Percentiles rank a stretch among this genome's conserved stretches.
Conservation (phyloP, 1,140 invertebrate genomes). For the Manduca sexta region DNA sequence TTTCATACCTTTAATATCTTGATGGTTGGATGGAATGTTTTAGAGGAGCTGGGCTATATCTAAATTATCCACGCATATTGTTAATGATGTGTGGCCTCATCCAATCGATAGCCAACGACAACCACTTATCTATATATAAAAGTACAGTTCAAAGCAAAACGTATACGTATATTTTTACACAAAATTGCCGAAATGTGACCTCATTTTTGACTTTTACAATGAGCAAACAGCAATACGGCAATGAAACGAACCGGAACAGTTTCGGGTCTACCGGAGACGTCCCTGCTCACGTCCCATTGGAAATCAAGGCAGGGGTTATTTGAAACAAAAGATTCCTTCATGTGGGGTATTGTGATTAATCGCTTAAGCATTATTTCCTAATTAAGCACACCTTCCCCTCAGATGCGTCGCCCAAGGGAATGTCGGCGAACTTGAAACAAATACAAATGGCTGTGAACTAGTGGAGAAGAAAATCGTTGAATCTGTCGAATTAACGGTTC, state of each 20-base stretch:
- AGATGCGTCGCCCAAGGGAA: conserved; percentile 35
- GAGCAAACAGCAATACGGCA: conserved; percentile 40
- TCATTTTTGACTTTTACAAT: conserved; percentile 52
- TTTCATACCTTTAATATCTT: too few relatives aligned
- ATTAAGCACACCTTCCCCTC: conserved; percentile 61
- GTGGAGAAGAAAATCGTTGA: conserved; percentile 31
- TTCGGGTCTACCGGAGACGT: conserved; percentile 52
- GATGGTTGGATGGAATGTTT: too few relatives aligned
- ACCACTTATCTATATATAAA: too few relatives aligned
- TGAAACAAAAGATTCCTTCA: conserved; percentile 24
- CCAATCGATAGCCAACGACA: too few relatives aligned
- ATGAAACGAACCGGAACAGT: conserved; percentile 55
- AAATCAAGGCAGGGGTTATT: conserved; percentile 38
- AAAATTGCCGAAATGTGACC: conserved; percentile 11
- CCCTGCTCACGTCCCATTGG: conserved; percentile 43
- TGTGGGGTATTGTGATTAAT: conserved; percentile 60
- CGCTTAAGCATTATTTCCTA: conserved; percentile 65
- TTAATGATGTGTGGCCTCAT: too few relatives aligned
- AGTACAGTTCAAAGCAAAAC: too few relatives aligned
- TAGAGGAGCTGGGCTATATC: too few relatives aligned
- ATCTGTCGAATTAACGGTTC: conserved; percentile 37
- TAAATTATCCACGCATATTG: too few relatives aligned
- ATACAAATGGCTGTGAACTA: conserved; percentile 26
- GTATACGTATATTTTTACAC: too few relatives aligned
- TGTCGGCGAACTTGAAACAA: conserved; percentile 36